Evolutionary conservation across 2,888 invertebrate species (phyloP), one percentile per base, ranked within the genome.

Genomic region (Parelbella ahira): DNA sequence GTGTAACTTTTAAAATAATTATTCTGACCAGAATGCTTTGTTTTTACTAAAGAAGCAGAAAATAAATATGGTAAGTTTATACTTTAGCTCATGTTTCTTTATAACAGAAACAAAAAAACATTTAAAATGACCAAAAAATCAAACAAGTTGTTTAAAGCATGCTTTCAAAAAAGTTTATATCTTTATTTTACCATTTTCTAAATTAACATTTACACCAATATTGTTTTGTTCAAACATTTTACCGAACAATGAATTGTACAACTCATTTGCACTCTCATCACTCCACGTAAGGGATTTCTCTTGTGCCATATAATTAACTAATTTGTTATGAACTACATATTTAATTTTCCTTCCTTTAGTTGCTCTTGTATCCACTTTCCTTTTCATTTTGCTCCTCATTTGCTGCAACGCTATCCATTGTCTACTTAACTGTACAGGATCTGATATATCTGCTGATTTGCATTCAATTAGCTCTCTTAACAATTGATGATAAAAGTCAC

Each of bases 401-500:
- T 94, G 97, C 69, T 98, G 98, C 45, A 99, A 84, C 47, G 97
- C 94, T 48, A 97, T 91, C 94, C 96, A 97, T 62, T 97, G 97
- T 51, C 94, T 91, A 65, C 95, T 94, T 25, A 97, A 88, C 56
- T 95, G 94, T 4, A 94, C 89, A 0, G 97, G 95, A 81, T 96
- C 97, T 0, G 93, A 93, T 4, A 94, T 90, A 59, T 93, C 93
- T 1, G 93, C 91, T 0, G 96, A 93, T 77, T 97, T 97, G 51
- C 93, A 93, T 70, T 98, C 97, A 49, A 99, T 97, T 21, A 99
- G 83, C 71, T 98, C 97, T 49, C 96, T 88, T 25, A 99, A 81
- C 38, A 98, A 87, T 61, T 97, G 96, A 74, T 98, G 97, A 76
- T 99, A 99, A 73, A 99, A 99, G 69, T 99, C 99, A 60, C 94